Conservation (phyloP, 2,797 vertebrate genomes). For the Melanotaenia parkinsoni region DNA sequence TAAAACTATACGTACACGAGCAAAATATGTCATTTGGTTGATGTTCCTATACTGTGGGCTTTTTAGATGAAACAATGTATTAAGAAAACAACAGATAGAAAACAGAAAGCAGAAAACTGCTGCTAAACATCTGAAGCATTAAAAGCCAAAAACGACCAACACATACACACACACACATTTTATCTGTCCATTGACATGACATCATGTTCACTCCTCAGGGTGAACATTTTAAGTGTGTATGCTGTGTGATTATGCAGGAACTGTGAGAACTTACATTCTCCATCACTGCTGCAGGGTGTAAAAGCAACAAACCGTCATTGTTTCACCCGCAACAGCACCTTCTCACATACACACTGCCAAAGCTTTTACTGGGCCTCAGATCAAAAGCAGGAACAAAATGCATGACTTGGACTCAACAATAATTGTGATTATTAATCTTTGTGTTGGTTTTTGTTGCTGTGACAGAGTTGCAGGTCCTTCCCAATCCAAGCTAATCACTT, state of each 20-base stretch:
- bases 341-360: slow-evolving; percentile 49
- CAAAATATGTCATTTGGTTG: slow-evolving; percentile 32
- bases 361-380: slow-evolving; percentile 45
- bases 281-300: slow-evolving; percentile 25
- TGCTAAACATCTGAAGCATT: neutral
- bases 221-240: slow-evolving; percentile 17
- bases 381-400: slow-evolving; percentile 43
- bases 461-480: slow-evolving; percentile 42
- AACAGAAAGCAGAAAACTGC: no score
- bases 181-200: slow-evolving; percentile 68
- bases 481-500: slow-evolving; percentile 49
- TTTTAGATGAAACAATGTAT: slow-evolving; percentile 47
- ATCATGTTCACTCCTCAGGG: slow-evolving; percentile 44
- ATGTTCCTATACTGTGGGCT: slow-evolving; percentile 35
- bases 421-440: slow-evolving; percentile 43
- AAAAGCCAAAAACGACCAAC: no score
- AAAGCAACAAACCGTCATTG: slow-evolving; percentile 70
- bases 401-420: slow-evolving; percentile 57
- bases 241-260: slow-evolving; percentile 12
- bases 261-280: slow-evolving; percentile 43
- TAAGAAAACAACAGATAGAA: slow-evolving; percentile 25
- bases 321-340: slow-evolving; percentile 65
- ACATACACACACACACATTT: neutral
- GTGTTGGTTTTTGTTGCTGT: slow-evolving; percentile 27
- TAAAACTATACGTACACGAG: slow-evolving; percentile 28